Evolutionary conservation across 2,888 invertebrate genomes (phyloP).

Genomic region (Pollenia griseotomentosa): DNA sequence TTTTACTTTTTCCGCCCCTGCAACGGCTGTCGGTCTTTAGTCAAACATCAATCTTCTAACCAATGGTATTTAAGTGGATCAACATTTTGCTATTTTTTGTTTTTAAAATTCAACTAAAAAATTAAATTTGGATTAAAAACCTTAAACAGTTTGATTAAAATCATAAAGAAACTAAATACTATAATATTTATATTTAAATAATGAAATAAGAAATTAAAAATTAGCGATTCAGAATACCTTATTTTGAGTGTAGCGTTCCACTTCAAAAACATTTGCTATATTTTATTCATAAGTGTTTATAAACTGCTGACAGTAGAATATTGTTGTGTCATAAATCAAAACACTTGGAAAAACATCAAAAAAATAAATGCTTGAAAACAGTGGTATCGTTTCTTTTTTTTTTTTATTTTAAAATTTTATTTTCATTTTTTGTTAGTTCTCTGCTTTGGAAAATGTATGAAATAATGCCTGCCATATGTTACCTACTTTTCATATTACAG

Average conservation of each 20-base stretch:
- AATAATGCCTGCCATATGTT: conserved; percentile 25
- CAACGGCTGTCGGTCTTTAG: no score
- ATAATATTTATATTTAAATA: no score
- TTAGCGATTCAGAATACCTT: not conserved
- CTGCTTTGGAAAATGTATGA: not conserved
- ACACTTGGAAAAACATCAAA: conserved; percentile 41
- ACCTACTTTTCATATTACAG: conserved; percentile 13
- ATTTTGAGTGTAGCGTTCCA: not conserved
- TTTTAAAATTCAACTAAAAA: no score
- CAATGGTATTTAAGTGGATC: no score
- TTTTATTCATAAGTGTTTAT: conserved; percentile 64
- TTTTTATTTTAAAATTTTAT: not conserved
- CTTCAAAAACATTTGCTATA: conserved; percentile 26
- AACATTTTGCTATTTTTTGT: no score
- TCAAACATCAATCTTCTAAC: no score
- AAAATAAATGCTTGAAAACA: conserved; percentile 17
- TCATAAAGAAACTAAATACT: no score
- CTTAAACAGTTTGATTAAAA: no score
- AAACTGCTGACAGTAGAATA: conserved; percentile 61
- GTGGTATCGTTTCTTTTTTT: conserved; percentile 9
- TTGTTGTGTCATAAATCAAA: conserved; percentile 65
- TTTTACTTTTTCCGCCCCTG: no score
- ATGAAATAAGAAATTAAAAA: no score
- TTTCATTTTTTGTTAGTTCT: not conserved
- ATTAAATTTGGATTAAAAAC: no score